These are phyloP conservation scores for Allygus modestus DNA, from an alignment of 2,888 invertebrate genomes.

Conservation along the genomic window DNA sequence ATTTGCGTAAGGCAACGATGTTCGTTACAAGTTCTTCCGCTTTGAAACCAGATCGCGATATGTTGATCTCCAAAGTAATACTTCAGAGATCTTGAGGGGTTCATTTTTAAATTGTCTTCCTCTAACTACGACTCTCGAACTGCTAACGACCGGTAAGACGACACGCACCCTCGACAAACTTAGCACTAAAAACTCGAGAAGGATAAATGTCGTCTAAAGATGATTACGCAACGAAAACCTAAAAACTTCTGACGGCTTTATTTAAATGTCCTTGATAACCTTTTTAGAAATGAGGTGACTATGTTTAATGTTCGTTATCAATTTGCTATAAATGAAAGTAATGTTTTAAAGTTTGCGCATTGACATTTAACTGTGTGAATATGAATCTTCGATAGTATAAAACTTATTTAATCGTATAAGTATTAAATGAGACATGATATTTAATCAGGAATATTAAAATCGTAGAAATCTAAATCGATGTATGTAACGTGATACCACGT, in stretches of 20 bases:
- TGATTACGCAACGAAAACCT: not conserved
- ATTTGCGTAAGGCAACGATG: slow-evolving; percentile 56
- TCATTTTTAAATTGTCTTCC: slow-evolving; percentile 52
- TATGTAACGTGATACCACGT: no score
- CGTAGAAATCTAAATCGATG: no score
- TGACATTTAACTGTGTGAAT: no score
- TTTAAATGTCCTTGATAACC: no score
- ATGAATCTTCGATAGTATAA: no score
- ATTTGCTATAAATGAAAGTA: no score
- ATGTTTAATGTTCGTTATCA: no score
- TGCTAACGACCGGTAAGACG: slow-evolving; percentile 41
- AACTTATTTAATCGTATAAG: no score
- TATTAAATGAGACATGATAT: no score
- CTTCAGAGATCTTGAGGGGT: slow-evolving; percentile 50
- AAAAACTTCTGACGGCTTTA: not conserved
- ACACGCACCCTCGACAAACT: slow-evolving; percentile 29
- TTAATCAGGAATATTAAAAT: no score
- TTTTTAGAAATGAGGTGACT: no score
- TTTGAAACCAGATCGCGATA: slow-evolving; percentile 58
- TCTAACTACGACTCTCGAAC: slow-evolving; percentile 53
- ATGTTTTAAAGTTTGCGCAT: no score
- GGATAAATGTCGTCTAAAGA: not conserved
- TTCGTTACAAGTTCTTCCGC: slow-evolving; percentile 55
- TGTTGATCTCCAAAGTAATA: slow-evolving; percentile 56
- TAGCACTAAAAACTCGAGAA: not conserved